Base-by-base conservation (phyloP, 2,797 vertebrate species). In the Setipinna tenuifilis region DNA sequence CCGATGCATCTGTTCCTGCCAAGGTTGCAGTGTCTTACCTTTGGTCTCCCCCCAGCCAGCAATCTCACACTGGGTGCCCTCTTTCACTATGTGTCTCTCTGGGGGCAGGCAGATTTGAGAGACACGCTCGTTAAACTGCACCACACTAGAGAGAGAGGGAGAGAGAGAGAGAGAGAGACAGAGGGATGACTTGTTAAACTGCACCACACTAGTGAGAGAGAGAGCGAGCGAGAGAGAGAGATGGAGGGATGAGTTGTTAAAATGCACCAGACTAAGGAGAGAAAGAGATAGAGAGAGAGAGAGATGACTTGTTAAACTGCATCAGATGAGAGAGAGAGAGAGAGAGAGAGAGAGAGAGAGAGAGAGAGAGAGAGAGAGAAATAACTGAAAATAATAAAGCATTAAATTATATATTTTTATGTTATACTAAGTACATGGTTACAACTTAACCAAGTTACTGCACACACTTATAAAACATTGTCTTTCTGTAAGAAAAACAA, bases 41-140 rank as follows among this genome's bases (percentile, higher is more conserved):
- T 92, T 95, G 4, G 97, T 98, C 87, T 98, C 98, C 0, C 98
- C 97, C 98, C 97, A 99, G 86, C 98, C 98, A 0, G 98, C 96
- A 0, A 99, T 98, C 94, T 99, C 98, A 23, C 98, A 99, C 46
- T 25, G 0, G 0, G 97, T 98, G 41, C 88, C 93, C 0, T 95
- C 94, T 0, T 96, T 94, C n/a, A 99, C 97, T 0, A 98, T 91
- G 68, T 97, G 98, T 84, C 93, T 95, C 92, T 98, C 97, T 0
- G 98, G 98, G 0, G 98, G 98, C 59, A 99, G 95, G 92, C 98
- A 99, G 92, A 99, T 99, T 87, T 97, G 95, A 87, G 97, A 97
- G 91, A 99, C 94, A 0, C 96, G 97, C 44, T 91, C 89, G 88
- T 97, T 99, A 93, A 99, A 93, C 88, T 92, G 89, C 0, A 96